Evolutionary conservation across 37 sponge, comb jelly and placozoan species (phyloP).

Genomic region (Haliclona indistincta): DNA sequence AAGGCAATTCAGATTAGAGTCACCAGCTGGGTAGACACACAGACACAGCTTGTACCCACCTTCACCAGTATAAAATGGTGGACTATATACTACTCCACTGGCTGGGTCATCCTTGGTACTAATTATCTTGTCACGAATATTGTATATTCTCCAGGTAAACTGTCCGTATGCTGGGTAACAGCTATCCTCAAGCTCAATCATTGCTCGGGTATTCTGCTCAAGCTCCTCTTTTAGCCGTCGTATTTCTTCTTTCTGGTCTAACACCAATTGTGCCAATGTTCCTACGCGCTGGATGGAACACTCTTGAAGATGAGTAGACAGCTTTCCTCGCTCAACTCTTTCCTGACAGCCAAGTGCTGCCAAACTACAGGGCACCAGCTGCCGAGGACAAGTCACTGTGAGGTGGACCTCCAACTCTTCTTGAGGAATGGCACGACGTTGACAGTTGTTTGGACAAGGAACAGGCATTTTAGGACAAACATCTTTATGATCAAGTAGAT

Average conservation of each 20-base stretch:
- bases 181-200: constrained; percentile 3
- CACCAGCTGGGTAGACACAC: constrained; percentile 71
- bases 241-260: constrained; percentile 44
- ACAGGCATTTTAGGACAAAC: constrained; percentile 22
- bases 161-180: constrained; percentile 51
- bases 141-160: constrained; percentile 69
- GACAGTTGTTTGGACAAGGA: constrained; percentile 28
- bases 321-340: constrained; percentile 14
- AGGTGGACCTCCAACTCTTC: constrained; percentile 17
- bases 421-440: constrained; percentile 4
- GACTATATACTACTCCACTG: constrained; percentile 47
- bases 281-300: constrained; percentile 32
- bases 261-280: constrained; percentile 13
- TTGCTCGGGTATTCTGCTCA: background rate
- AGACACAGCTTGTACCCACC: constrained; percentile 73
- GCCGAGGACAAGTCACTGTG: constrained; percentile 20
- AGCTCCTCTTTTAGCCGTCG: constrained; percentile 30
- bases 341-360: constrained; percentile 46
- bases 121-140: constrained; percentile 44
- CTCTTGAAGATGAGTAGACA: constrained; percentile 21
- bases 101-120: constrained; percentile 21
- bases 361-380: constrained; percentile 29
- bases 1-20: constrained; percentile 50
- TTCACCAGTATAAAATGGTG: constrained; percentile 67
- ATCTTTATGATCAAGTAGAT: constrained; percentile 14